Percentiles rank a stretch among this genome's conserved stretches.
Conservation (phyloP, 1,140 invertebrate genomes). For the Drosophila elegans region DNA sequence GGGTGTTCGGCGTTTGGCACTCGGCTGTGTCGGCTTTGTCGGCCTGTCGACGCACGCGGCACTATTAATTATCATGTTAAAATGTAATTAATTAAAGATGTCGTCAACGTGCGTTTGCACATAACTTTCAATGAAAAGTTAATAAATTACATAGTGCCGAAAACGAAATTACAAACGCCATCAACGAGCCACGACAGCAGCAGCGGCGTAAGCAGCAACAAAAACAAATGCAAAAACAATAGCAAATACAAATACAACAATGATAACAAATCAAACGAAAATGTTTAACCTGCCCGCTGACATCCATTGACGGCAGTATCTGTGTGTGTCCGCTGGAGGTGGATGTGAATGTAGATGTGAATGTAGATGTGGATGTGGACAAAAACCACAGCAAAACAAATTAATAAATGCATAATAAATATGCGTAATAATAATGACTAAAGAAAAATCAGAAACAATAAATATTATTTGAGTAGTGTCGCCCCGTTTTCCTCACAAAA, state of each 20-base stretch:
- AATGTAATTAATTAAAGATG: conserved; percentile 84
- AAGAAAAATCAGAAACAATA: conserved; percentile 82
- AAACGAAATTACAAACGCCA: conserved; percentile 80
- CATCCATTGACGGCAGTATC: conserved; percentile 9
- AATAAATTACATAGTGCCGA: conserved; percentile 83
- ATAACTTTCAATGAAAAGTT: conserved; percentile 84
- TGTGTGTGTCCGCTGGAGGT: conserved; percentile 2
- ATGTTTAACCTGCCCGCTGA: conserved; percentile 46
- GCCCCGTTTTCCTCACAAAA: background rate
- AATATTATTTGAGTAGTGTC: conserved; percentile 76
- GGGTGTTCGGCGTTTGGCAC: conserved; percentile 12
- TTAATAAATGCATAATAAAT: conserved; percentile 82
- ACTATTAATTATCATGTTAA: conserved; percentile 83
- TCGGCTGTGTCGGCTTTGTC: conserved; percentile 5
- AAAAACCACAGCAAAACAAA: conserved; percentile 76
- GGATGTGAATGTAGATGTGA: too few species aligned
- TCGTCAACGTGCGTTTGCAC: conserved; percentile 70
- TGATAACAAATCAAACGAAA: conserved; percentile 78
- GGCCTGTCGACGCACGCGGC: conserved; percentile 57
- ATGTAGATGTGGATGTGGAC: background rate
- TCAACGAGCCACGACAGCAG: conserved; percentile 62
- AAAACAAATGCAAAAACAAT: conserved; percentile 2
- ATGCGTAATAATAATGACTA: conserved; percentile 80
- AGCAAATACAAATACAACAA: conserved; percentile 5
- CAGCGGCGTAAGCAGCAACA: conserved; percentile 24